A percentile compares a stretch with the other conserved stretches of the same genome.
These are phyloP conservation scores for Arnoldichthys spilopterus DNA, from an alignment of 2,797 vertebrate species.

Conservation along the genomic window DNA sequence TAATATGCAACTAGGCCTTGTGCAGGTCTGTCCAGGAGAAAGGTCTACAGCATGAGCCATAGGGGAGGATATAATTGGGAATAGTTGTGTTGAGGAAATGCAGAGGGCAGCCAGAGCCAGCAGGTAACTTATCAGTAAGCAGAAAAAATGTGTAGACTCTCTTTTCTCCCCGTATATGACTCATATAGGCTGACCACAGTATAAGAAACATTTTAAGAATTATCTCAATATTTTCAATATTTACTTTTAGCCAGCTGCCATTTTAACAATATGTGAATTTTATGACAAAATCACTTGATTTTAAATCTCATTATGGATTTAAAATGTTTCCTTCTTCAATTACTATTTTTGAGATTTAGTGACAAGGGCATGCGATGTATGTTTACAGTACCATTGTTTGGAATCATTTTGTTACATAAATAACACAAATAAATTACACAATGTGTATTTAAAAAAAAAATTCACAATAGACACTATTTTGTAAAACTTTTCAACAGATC, in stretches of 20 bases:
- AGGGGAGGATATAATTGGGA: constrained; percentile 30
- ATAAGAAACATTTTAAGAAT: neutral
- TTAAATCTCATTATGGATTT: too few relatives aligned
- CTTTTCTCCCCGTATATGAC: neutral
- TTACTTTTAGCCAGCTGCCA: neutral
- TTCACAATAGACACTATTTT: too few relatives aligned
- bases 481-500: too few relatives aligned
- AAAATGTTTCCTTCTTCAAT: too few relatives aligned
- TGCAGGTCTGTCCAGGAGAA: constrained; percentile 20
- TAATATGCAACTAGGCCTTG: constrained; percentile 30
- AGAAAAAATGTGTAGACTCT: neutral
- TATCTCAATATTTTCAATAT: neutral
- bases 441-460: too few relatives aligned
- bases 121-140: neutral
- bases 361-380: too few relatives aligned
- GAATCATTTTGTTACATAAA: too few relatives aligned
- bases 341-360: too few relatives aligned
- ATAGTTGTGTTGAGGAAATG: constrained; percentile 31
- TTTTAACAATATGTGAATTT: neutral
- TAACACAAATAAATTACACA: too few relatives aligned
- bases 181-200: neutral
- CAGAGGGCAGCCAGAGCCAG: constrained; percentile 24
- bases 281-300: neutral
- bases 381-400: too few relatives aligned
- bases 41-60: constrained; percentile 8